Conservation (phyloP, 2,113 vertebrate species). For the Zosterops lateralis region DNA sequence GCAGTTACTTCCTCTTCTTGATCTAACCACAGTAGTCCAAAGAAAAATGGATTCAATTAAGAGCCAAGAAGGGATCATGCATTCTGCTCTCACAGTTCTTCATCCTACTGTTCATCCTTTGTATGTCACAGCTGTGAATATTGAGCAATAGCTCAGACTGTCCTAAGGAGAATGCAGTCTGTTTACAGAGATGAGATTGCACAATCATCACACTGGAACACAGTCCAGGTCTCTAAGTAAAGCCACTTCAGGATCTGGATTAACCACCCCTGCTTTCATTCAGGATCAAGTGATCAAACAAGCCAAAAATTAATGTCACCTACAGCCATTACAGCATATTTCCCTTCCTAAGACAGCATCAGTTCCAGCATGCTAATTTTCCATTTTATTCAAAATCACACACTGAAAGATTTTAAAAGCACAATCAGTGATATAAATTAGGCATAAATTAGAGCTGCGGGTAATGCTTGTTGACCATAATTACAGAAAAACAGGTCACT, state of each 20-base stretch:
- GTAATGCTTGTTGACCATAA: not conserved
- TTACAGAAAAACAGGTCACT: not conserved
- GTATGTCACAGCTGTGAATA: not conserved
- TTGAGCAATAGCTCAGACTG: not conserved
- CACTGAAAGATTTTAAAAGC: not conserved
- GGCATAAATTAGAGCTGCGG: not conserved
- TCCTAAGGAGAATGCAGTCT: not conserved
- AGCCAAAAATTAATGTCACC: not conserved
- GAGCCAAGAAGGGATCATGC: not conserved
- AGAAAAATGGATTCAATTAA: not conserved
- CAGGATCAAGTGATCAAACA: not conserved
- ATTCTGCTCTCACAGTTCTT: not conserved
- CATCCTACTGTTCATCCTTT: not conserved
- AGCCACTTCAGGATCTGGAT: not conserved
- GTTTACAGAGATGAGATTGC: conserved; percentile 14
- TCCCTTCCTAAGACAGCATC: not conserved
- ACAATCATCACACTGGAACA: not conserved
- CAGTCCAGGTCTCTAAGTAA: not conserved
- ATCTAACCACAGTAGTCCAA: not conserved
- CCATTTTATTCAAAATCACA: not conserved
- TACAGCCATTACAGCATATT: not conserved
- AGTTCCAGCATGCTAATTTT: not conserved
- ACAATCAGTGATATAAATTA: not conserved
- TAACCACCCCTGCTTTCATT: not conserved
- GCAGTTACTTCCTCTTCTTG: not conserved